Base-by-base conservation (phyloP, 1,140 invertebrate genomes). In the Asbolus verrucosus region DNA sequence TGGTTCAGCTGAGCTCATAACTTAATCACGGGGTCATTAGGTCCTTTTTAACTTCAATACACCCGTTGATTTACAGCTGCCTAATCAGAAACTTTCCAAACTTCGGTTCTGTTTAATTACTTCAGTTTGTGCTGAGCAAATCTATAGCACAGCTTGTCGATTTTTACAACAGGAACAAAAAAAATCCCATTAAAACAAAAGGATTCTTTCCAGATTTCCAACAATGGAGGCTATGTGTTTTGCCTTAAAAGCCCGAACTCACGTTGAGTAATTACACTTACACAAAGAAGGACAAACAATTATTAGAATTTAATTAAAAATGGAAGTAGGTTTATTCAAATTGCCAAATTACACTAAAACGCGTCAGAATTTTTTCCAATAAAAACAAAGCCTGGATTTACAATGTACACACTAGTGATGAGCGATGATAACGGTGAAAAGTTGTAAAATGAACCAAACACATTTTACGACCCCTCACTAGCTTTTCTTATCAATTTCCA, bases 21-120 rank as follows among this genome's bases (percentile, higher is more conserved):
- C 75, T 71, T 72, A 74, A 76, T 76, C 72, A 70, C 71, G 67
- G 66, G 67, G 59, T 76, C 73, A 71, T 74, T 76, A 76, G 67
- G 66, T 63, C 62, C 70, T 67, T 72, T 76, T 76, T 72, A 71
- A 76, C 63, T 70, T 71, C 67, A 75, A 75, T 73, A 71, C 72
- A 65, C 16, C 27, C 24, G 30, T 67, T 76, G 75, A 76, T 76
- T 76, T 76, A 74, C 72, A 70, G 70, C 65, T 68, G 69, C 69
- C 72, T 72, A 76, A 76, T 76, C 75, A 73, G 72, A 70, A 68
- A 76, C 72, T 76, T 75, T 71, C 39, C 65, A 39, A 76, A 73
- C 75, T 74, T 76, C 67, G 62, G 69, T 68, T 72, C 69, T 66
- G 65, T 76, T 74, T 76, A 76, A 76, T 76, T 76, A 74, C 67